phyloP scores from a whole-genome alignment of 2,797 vertebrate genomes.

The Xenops minutus region DNA sequence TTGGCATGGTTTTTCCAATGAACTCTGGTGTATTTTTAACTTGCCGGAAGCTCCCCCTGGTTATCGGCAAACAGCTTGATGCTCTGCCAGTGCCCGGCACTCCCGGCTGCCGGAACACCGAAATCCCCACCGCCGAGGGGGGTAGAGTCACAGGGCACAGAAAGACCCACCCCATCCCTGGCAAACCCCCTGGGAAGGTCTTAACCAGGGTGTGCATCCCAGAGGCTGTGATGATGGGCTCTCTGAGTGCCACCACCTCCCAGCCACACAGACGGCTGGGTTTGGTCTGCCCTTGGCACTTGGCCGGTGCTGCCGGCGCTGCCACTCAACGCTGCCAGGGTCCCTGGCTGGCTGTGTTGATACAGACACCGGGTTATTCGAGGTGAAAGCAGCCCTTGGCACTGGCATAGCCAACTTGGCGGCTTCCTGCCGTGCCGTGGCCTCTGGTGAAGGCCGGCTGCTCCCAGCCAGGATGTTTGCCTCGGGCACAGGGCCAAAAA shows the following conservation, averaged over 20 bases:
- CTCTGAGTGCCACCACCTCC: background rate
- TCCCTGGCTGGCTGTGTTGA: background rate
- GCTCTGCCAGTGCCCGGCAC: accelerated
- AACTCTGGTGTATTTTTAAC: constrained; percentile 14
- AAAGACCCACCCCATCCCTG: too few relatives aligned
- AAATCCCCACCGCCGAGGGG: accelerated
- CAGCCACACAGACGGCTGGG: accelerated
- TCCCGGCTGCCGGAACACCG: accelerated
- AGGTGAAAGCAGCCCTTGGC: constrained; percentile 35
- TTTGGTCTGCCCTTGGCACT: background rate
- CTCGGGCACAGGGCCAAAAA: background rate
- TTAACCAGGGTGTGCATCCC: accelerated
- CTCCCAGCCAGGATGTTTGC: background rate
- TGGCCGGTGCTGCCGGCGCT: background rate
- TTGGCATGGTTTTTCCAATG: background rate
- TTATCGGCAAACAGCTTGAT: background rate
- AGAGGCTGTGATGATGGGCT: accelerated
- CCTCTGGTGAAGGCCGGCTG: background rate
- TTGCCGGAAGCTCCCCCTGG: background rate
- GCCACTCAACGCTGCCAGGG: background rate
- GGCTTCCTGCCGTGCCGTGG: background rate
- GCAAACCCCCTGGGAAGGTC: background rate
- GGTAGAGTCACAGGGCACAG: background rate
- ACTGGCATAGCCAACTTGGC: background rate
- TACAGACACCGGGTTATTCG: background rate